Conservation (phyloP, 2,888 invertebrate species). For the Orgyia antiqua region DNA sequence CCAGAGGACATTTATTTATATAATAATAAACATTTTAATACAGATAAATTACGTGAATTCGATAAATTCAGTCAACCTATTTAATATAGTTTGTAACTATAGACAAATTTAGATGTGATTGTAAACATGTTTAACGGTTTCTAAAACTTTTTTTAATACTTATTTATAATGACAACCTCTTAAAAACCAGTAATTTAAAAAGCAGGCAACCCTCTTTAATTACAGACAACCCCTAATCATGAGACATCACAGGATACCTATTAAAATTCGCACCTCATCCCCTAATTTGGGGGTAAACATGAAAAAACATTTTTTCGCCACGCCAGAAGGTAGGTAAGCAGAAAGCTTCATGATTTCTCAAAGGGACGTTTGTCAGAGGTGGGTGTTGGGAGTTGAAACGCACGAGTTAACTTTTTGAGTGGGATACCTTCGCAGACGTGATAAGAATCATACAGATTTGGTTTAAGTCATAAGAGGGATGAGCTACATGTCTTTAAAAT, state of each 20-base stretch:
- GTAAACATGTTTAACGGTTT: too few species aligned
- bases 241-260: conserved; percentile 9
- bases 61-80: too few species aligned
- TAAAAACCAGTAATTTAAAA: too few species aligned
- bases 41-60: too few species aligned
- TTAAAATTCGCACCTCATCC: conserved; percentile 26
- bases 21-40: too few species aligned
- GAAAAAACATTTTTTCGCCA: conserved; percentile 15
- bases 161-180: too few species aligned
- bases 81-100: too few species aligned
- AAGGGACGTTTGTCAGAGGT: conserved; percentile 61
- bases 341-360: conserved; percentile 69
- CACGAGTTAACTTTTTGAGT: conserved; percentile 75
- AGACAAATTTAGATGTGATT: too few species aligned
- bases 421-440: conserved; percentile 69
- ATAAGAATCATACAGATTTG: conserved; percentile 45
- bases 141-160: too few species aligned
- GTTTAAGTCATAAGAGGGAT: conserved; percentile 15
- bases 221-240: conserved; percentile 11
- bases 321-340: conserved; percentile 42
- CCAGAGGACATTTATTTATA: too few species aligned
- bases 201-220: conserved; percentile 17
- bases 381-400: conserved; percentile 31
- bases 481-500: too few species aligned
- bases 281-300: conserved; percentile 20